Evolutionary conservation across 2,888 invertebrate species (phyloP).

Genomic region (Machimus rusticus): DNA sequence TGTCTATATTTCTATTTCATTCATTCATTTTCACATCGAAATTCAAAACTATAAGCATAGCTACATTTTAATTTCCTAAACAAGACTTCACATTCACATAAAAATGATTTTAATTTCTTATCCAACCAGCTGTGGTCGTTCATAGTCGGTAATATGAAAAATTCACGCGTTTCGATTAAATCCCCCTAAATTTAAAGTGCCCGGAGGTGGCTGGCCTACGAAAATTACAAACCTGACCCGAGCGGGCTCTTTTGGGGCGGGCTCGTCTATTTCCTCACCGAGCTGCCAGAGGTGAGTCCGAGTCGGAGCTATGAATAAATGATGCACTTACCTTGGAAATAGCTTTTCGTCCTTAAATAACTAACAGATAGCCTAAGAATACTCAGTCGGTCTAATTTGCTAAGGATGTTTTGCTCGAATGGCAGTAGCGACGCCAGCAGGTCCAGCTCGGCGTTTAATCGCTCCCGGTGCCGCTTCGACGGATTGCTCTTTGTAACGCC

Average conservation of each 20-base stretch:
- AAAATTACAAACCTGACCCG: background rate
- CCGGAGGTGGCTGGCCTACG: background rate
- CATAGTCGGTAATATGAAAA: background rate
- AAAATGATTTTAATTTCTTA: background rate
- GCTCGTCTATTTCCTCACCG: background rate
- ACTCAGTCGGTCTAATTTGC: conserved; percentile 97
- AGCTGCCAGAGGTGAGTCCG: background rate
- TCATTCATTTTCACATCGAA: no score
- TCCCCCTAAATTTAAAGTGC: background rate
- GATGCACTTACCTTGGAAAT: conserved; percentile 91
- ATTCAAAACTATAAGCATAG: no score
- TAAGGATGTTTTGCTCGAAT: conserved; percentile 97
- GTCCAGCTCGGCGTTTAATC: conserved; percentile 97
- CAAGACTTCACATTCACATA: background rate
- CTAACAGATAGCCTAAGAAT: conserved; percentile 97
- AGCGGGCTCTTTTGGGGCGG: background rate
- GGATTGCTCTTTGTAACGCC: conserved; percentile 97
- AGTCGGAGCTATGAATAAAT: background rate
- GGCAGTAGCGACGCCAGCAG: conserved; percentile 93
- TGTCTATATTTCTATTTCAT: no score
- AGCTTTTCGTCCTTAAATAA: conserved; percentile 98
- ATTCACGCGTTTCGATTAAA: background rate
- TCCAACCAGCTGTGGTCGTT: background rate
- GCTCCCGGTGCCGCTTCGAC: conserved; percentile 96
- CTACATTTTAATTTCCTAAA: no score